Conservation (phyloP, 2,797 vertebrate species). For the Galago senegalensis region DNA sequence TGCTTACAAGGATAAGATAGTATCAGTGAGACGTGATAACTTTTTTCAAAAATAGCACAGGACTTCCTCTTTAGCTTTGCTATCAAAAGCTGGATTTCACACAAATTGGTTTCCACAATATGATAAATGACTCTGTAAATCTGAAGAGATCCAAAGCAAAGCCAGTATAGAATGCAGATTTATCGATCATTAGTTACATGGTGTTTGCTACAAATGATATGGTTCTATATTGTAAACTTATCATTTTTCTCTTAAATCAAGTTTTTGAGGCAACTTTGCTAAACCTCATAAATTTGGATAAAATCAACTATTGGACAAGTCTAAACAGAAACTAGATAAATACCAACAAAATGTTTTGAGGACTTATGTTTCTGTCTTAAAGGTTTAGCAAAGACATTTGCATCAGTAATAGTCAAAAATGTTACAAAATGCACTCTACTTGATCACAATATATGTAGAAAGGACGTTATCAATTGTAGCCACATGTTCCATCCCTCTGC, state of each 20-base stretch:
- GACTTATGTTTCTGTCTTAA: neutral
- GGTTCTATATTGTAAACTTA: neutral
- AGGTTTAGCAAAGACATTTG: slow-evolving; percentile 4
- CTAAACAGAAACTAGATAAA: slow-evolving; percentile 2
- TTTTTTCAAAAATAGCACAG: neutral
- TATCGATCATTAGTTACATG: neutral
- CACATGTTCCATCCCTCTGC: neutral
- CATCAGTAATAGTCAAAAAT: neutral
- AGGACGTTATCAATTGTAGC: neutral
- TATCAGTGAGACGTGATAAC: neutral
- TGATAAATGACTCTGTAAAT: neutral
- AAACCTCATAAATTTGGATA: neutral
- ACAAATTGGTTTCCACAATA: neutral
- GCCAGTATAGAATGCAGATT: neutral
- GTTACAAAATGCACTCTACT: neutral
- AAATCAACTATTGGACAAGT: neutral
- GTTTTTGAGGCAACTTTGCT: neutral
- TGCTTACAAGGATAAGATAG: neutral
- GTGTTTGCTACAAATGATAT: neutral
- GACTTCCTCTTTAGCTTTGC: neutral
- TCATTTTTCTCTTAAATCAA: neutral
- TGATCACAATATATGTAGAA: neutral
- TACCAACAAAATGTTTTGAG: neutral
- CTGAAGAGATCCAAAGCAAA: slow-evolving; percentile 9
- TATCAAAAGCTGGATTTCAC: neutral